Conservation (phyloP, 30 jellyfish, hydroid and myxozoan species). For the Turritopsis dohrnii region DNA sequence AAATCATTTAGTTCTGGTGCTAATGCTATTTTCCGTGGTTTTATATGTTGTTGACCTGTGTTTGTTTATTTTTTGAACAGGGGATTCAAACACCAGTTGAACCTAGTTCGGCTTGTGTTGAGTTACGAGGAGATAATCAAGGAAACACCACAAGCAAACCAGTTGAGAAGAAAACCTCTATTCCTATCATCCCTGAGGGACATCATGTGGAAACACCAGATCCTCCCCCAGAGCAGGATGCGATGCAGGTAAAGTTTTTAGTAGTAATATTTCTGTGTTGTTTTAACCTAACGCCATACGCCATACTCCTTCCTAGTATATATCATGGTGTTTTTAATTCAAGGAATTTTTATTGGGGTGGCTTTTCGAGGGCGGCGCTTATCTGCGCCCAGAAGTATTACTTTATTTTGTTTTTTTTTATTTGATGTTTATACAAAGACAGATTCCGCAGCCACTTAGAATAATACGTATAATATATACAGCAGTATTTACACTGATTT, state of each 20-base stretch:
- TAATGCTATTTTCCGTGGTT: not conserved
- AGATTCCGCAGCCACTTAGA: too few relatives aligned
- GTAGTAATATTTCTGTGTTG: too few relatives aligned
- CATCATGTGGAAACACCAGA: not conserved
- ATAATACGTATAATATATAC: too few relatives aligned
- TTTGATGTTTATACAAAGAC: too few relatives aligned
- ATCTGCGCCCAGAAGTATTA: too few relatives aligned
- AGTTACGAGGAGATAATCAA: slow-evolving; percentile 15
- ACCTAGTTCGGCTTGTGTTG: slow-evolving; percentile 53
- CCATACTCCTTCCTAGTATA: too few relatives aligned
- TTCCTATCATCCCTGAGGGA: not conserved
- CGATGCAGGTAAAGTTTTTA: not conserved
- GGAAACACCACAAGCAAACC: not conserved
- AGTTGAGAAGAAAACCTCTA: not conserved
- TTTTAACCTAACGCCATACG: too few relatives aligned
- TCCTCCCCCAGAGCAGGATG: not conserved
- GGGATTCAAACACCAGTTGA: slow-evolving; percentile 91
- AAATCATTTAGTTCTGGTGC: not conserved
- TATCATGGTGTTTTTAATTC: too few relatives aligned
- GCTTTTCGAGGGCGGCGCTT: too few relatives aligned
- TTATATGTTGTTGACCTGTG: not conserved
- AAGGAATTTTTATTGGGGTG: too few relatives aligned
- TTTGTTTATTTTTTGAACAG: slow-evolving; percentile 31
- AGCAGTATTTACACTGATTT: too few relatives aligned
- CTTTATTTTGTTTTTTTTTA: too few relatives aligned